Evolutionary conservation across 2,113 vertebrate species (phyloP), one percentile per base, ranked within the genome.

Genomic region (Gymnarchus niloticus): DNA sequence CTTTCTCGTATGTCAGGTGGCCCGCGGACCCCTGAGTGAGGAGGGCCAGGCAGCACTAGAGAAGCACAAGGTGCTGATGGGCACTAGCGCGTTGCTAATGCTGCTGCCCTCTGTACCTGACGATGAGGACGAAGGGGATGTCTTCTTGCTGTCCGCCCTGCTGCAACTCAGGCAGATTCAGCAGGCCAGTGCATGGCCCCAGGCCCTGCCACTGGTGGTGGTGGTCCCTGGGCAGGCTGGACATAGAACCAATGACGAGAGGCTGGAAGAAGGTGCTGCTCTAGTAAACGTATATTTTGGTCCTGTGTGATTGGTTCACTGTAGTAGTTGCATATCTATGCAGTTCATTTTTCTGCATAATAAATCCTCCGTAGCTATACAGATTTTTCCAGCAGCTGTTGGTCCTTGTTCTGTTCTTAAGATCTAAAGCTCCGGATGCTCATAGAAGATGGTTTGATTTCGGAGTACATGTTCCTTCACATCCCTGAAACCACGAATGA

Each of bases 91-190:
- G 48, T 91, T 99, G 0, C 3, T 99, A 81, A 91, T 97, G 90
- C 89, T 99, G 88, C 94, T 99, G n/a, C 95, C 97, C 0, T 89
- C 94, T 83, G 52, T 87, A 23, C 59, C 83, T 4, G 33, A n/a
- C 86, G 92, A 94, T 77, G 84, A 69, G 0, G 90, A 91, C 0
- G 93, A 94, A 1, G 94, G 95, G 86, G 97, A 97, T 0, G 90
- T 97, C 0, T 94, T 94, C 25, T 94, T 97, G 93, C 95, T 98
- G 48, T 96, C 97, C 0, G 96, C 97, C 0, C 87, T 97, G 87
- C 93, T 99, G 51, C 97, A 98, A 91, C 92, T 99, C 83, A 97
- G 94, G 87, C 97, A 97, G 91, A 91, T 99, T 2, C 95, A 99
- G 83, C 96, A 97, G 85, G 96, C 93, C 41, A 97, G 95, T 88